These are phyloP conservation scores for Ochotona curzoniae DNA, from an alignment of 2,113 vertebrate genomes.

Conservation along the genomic window DNA sequence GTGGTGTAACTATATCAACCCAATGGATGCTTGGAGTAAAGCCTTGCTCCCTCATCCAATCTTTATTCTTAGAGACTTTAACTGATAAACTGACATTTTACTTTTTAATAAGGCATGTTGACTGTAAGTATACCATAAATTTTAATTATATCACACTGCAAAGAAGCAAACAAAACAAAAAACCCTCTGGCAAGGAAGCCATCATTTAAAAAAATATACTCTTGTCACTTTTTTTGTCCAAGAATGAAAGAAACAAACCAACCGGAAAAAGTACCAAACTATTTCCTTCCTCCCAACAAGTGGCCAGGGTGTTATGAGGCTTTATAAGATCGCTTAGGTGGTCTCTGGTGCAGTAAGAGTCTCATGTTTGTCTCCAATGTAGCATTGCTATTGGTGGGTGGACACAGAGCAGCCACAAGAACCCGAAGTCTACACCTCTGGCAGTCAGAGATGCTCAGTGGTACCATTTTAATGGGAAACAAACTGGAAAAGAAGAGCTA, in stretches of 20 bases:
- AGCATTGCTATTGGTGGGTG: not conserved
- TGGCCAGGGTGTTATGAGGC: not conserved
- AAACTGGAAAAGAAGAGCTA: not conserved
- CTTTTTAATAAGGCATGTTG: conserved; percentile 14
- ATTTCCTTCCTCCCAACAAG: not conserved
- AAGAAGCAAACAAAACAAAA: conserved; percentile 22
- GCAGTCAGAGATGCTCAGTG: not conserved
- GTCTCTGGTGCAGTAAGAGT: not conserved
- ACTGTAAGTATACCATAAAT: conserved; percentile 45
- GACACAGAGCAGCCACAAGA: not conserved
- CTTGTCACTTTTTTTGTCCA: not conserved
- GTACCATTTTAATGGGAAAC: fast-evolving
- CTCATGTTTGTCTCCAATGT: not conserved
- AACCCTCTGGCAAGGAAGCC: not conserved
- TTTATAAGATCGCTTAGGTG: not conserved
- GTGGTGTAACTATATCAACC: conserved; percentile 55
- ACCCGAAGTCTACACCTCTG: fast-evolving
- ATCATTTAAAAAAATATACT: not conserved
- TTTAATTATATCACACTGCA: not conserved
- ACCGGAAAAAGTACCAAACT: not conserved
- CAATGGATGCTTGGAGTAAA: conserved; percentile 4
- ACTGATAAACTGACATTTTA: conserved; percentile 39
- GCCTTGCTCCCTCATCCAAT: not conserved
- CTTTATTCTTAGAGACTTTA: conserved; percentile 52
- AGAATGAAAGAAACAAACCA: not conserved